Base-by-base conservation (phyloP, 2,113 vertebrate species). In the Onychorhynchus coronatus region DNA sequence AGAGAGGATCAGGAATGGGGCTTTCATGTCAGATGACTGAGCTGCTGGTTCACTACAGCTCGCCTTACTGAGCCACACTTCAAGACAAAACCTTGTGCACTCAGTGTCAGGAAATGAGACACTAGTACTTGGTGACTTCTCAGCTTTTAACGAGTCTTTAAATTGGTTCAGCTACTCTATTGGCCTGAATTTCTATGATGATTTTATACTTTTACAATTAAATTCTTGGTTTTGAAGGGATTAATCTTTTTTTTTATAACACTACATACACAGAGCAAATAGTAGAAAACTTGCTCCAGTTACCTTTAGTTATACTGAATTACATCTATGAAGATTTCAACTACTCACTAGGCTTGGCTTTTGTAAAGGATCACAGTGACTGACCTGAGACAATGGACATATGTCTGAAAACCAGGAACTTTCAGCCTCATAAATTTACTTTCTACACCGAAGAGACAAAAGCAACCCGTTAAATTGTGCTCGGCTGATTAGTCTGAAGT, bases 31-130 rank as follows among this genome's bases (percentile, higher is more conserved):
- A 24, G 35, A 23, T 0, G 9, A 30, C 31, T 5, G 37, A 50
- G 41, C 12, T 61, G 62, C 33, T 42, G 41, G 63, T 8, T 94
- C 63, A 50, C 5, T 21, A 30, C 46, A 85, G 28, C 46, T 77
- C 6, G 0, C 42, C 12, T 33, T 23, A 14, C 11, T 55, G 56
- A 79, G 41, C 27, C 21, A 31, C 2, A 0, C 15, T 22, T 53
- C 37, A 12, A 42, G 41, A 75, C 1, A 5, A 82, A 85, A 33
- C 11, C 21, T 68, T 24, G 14, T 52, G 39, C 19, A 66, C 31
- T 77, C 83, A 33, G n/a, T 31, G 14, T 55, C 22, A 49, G 35
- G 5, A 66, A 53, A 31, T 1, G 6, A 21, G 20, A 75, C 63
- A 63, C 12, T 3, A 49, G 15, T 23, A 55, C 28, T 55, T 67